A percentile compares a stretch with the other conserved stretches of the same genome.
These are phyloP conservation scores for Amphimallon solstitiale DNA, from an alignment of 2,888 invertebrate species.

Conservation along the genomic window DNA sequence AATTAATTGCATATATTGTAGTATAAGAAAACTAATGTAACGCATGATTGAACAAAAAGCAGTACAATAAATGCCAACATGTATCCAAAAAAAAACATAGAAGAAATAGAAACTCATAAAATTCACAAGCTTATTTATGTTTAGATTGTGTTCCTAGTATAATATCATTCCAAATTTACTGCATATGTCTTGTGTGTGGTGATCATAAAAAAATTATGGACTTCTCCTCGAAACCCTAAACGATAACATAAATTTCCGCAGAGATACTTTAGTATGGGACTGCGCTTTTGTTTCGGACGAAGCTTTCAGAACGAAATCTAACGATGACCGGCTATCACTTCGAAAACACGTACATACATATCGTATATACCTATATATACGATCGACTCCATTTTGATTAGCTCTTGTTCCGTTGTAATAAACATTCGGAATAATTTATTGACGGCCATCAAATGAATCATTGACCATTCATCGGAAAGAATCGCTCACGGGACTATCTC, in stretches of 20 bases:
- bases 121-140: slow-evolving; percentile 18
- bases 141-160: not conserved
- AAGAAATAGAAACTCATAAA: not conserved
- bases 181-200: slow-evolving; percentile 7
- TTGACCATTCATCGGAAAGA: not conserved
- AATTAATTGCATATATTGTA: too few relatives aligned
- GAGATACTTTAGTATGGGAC: not conserved
- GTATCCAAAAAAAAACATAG: too few relatives aligned
- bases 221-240: slow-evolving; percentile 6
- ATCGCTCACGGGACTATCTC: too few relatives aligned
- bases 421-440: not conserved
- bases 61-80: too few relatives aligned
- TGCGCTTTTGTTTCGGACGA: too few relatives aligned
- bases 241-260: slow-evolving; percentile 15
- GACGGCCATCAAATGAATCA: not conserved
- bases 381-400: not conserved
- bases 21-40: too few relatives aligned
- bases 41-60: too few relatives aligned
- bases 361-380: too few relatives aligned
- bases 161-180: slow-evolving; percentile 7
- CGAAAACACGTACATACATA: too few relatives aligned
- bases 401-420: not conserved
- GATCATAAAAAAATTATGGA: slow-evolving; percentile 11
- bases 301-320: too few relatives aligned
- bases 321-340: not conserved